These are phyloP conservation scores for Chymomyza caudatula DNA, from an alignment of 2,888 invertebrate genomes.

Conservation along the genomic window DNA sequence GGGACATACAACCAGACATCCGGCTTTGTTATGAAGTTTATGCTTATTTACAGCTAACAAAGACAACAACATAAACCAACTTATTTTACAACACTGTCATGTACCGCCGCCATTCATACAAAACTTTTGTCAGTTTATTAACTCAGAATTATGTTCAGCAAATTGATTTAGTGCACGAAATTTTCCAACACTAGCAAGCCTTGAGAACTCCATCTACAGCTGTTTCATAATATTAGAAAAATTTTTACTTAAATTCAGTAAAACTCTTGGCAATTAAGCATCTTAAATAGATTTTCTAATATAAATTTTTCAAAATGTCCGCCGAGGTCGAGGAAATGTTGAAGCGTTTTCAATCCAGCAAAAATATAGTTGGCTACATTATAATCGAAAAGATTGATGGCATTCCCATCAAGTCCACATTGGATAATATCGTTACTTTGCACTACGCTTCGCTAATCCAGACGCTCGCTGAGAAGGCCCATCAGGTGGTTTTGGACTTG, in stretches of 20 bases:
- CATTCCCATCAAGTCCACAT: constrained; percentile 57
- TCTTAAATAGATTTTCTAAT: neutral
- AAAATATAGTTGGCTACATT: constrained; percentile 52
- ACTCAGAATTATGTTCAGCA: neutral
- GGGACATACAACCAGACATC: constrained; percentile 21
- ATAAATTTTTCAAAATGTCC: constrained; percentile 36
- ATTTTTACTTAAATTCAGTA: neutral
- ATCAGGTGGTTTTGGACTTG: constrained; percentile 52
- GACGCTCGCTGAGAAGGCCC: constrained; percentile 43
- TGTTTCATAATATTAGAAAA: neutral
- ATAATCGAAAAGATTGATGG: constrained; percentile 52
- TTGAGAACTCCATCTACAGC: neutral
- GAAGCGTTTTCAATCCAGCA: constrained; percentile 42
- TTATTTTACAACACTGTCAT: neutral
- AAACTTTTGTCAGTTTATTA: constrained; percentile 13
- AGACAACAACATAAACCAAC: constrained; percentile 11
- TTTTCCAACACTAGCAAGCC: neutral
- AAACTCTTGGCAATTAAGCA: neutral
- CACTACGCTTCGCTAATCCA: constrained; percentile 54
- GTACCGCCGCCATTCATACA: constrained; percentile 8
- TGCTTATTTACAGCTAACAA: constrained; percentile 41
- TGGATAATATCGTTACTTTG: constrained; percentile 43
- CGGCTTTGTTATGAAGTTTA: constrained; percentile 42
- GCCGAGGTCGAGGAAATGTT: constrained; percentile 59
- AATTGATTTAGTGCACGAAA: neutral